Evolutionary conservation across 2,797 vertebrate genomes (phyloP), one percentile per base, ranked within the genome.

Genomic region (Eleutherodactylus coqui): DNA sequence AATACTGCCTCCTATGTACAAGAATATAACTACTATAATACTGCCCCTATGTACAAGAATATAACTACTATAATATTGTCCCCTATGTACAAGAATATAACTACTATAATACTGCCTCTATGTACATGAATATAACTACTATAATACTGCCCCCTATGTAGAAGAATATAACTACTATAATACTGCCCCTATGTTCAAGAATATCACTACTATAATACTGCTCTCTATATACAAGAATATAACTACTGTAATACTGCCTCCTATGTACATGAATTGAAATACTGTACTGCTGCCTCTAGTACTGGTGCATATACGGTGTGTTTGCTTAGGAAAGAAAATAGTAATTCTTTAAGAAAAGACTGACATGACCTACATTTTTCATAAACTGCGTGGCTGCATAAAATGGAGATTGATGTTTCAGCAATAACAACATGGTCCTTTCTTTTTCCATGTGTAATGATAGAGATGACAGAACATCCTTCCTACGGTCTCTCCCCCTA

Each of bases 121-220:
- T 55, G 24, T 58, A 58, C 53, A 58, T n/a, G 53, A 58, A 58
- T 58, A 58, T 55, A 62, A 62, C 58, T 62, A 62, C 58, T 62
- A 62, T 62, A 62, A 62, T 62, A 62, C 58, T 62, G n/a, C 58
- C 14, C n/a, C 58, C 58, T 29, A 62, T 62, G 27, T 62, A 62
- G 10, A 29, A 62, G 58, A 29, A 62, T 62, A 62, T 64, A 64
- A 64, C 60, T 64, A 64, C 60, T 64, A 64, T 64, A 64, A 64
- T 64, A 32, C 60, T 64, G 29, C 60, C 7, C 60, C 60, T 64
- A 64, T 64, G 17, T 64, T 32, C 60, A 64, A 32, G 60, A 32
- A 64, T 64, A 64, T 64, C 32, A 32, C 60, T 64, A 64, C 60
- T 64, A 64, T 64, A 64, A 64, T 64, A 64, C 60, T 64, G 29